phyloP scores from a whole-genome alignment of 1,140 invertebrate species.

The Lamellibrachia luymesi region DNA sequence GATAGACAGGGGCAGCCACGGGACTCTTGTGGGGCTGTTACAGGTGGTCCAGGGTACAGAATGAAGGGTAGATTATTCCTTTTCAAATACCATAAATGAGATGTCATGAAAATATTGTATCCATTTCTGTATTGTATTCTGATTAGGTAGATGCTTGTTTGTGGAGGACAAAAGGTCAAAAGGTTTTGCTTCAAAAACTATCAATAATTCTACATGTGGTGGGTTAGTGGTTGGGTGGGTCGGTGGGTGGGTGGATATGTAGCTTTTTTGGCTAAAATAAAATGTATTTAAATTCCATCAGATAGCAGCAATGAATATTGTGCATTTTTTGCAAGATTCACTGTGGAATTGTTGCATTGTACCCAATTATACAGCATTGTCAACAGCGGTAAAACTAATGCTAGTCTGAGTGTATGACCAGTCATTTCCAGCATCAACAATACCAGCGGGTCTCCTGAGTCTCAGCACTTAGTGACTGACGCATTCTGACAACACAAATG shows the following conservation, averaged over 20 bases:
- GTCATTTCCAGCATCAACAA: background rate
- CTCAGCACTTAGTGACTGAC: background rate
- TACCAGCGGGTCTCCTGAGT: background rate
- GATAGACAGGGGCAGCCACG: background rate
- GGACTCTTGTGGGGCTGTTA: too few species aligned
- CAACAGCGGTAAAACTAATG: background rate
- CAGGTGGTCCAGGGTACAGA: too few species aligned
- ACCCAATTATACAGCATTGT: background rate
- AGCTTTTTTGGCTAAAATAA: background rate
- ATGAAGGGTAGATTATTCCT: too few species aligned
- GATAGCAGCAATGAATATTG: background rate
- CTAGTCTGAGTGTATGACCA: background rate
- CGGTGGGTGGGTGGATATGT: background rate
- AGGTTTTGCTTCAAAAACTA: background rate
- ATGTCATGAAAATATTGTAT: too few species aligned
- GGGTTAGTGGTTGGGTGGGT: background rate
- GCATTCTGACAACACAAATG: background rate
- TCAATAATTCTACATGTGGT: background rate
- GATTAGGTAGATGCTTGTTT: too few species aligned
- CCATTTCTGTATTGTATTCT: too few species aligned
- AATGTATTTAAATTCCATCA: background rate
- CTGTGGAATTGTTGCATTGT: background rate
- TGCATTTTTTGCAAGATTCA: background rate
- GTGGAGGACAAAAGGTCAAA: too few species aligned
- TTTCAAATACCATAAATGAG: too few species aligned